phyloP scores from a whole-genome alignment of 2,888 invertebrate species.

The Drosophila meridionalis region DNA sequence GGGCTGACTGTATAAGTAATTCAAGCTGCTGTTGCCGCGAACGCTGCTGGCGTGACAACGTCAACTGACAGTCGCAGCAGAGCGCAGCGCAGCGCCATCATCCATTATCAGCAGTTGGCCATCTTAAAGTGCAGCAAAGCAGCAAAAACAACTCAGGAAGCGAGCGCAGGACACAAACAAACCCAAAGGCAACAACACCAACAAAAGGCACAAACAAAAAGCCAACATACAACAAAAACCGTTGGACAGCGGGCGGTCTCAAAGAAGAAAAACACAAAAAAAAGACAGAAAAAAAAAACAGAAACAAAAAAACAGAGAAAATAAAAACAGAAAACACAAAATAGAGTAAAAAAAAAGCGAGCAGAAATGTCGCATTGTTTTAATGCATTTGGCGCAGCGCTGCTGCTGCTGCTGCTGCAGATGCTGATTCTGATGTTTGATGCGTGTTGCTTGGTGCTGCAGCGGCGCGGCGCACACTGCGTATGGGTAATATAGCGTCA shows the following conservation, averaged over 20 bases:
- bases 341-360: slow-evolving; percentile 21
- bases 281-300: slow-evolving; percentile 18
- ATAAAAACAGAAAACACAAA: slow-evolving; percentile 14
- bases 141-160: slow-evolving; percentile 51
- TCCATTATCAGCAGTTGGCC: slow-evolving; percentile 82
- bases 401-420: slow-evolving; percentile 25
- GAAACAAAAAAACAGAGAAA: slow-evolving; percentile 13
- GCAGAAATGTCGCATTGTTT: slow-evolving; percentile 80
- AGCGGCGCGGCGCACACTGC: slow-evolving; percentile 35
- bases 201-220: slow-evolving; percentile 26
- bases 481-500: slow-evolving; percentile 49
- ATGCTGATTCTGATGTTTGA: slow-evolving; percentile 30
- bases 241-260: slow-evolving; percentile 60
- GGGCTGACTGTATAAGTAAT: slow-evolving; percentile 63
- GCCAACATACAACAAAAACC: slow-evolving; percentile 32
- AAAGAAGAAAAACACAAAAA: slow-evolving; percentile 36
- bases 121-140: slow-evolving; percentile 75
- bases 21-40: slow-evolving; percentile 69
- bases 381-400: slow-evolving; percentile 74
- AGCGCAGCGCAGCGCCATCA: slow-evolving; percentile 71
- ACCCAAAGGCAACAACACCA: slow-evolving; percentile 20
- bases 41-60: slow-evolving; percentile 75
- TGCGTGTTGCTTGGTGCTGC: slow-evolving; percentile 4
- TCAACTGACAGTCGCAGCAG: slow-evolving; percentile 77
- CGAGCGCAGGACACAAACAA: slow-evolving; percentile 31